Conservation (phyloP, 2,888 invertebrate species). For the Luperina testacea region DNA sequence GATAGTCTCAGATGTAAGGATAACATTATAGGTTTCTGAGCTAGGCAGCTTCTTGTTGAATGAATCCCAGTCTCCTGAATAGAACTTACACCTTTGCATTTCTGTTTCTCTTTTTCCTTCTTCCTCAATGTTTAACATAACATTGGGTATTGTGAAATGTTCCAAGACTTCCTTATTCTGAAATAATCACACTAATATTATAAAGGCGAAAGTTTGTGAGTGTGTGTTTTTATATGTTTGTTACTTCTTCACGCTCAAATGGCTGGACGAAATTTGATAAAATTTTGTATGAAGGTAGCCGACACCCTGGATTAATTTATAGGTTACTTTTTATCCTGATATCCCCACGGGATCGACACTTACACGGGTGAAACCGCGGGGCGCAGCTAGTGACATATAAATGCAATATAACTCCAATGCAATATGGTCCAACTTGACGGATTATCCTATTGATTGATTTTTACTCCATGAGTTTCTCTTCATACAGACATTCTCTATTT, state of each 20-base stretch:
- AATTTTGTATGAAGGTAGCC: no score
- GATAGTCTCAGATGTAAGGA: slow-evolving; percentile 98
- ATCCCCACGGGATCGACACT: no score
- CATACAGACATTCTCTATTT: background rate
- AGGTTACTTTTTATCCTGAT: no score
- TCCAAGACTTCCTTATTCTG: slow-evolving; percentile 96
- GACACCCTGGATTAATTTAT: no score
- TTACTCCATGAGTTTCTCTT: no score
- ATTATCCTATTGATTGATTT: background rate
- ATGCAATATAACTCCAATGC: background rate
- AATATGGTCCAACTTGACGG: background rate
- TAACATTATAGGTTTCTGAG: slow-evolving; percentile 93
- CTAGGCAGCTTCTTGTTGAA: slow-evolving; percentile 85
- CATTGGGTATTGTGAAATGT: slow-evolving; percentile 95
- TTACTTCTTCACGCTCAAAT: no score
- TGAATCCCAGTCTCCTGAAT: slow-evolving; percentile 94
- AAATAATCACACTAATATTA: slow-evolving; percentile 69
- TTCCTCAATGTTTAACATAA: slow-evolving; percentile 91
- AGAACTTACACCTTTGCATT: slow-evolving; percentile 89
- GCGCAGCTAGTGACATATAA: no score
- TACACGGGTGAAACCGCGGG: no score
- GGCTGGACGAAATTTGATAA: no score
- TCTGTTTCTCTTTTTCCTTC: slow-evolving; percentile 78
- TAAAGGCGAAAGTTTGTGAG: no score
- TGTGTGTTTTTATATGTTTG: no score